Evolutionary conservation across 2,888 invertebrate species (phyloP).

Genomic region (Apoda limacodes): DNA sequence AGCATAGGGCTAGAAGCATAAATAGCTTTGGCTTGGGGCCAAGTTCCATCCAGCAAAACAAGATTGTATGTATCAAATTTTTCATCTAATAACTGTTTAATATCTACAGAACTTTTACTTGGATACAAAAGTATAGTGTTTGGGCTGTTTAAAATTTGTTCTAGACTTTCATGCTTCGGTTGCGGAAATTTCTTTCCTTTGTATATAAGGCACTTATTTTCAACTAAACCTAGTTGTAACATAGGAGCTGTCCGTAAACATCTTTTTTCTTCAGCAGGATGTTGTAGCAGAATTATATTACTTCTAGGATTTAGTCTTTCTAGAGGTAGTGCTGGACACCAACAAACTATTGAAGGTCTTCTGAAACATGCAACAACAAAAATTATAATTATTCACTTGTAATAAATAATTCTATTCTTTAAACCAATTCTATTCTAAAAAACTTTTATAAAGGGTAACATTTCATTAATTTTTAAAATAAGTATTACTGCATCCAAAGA

Average conservation of each 20-base stretch:
- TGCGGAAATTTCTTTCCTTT: constrained; percentile 89
- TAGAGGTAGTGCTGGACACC: constrained; percentile 86
- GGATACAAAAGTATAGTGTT: constrained; percentile 86
- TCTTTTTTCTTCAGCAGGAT: constrained; percentile 93
- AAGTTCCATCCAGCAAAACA: constrained; percentile 92
- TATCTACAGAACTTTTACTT: constrained; percentile 78
- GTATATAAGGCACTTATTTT: constrained; percentile 81
- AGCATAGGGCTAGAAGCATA: constrained; percentile 84
- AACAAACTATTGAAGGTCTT: constrained; percentile 88
- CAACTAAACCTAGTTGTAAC: constrained; percentile 79
- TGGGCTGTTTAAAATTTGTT: constrained; percentile 72
- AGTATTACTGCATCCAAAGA: too few relatives aligned
- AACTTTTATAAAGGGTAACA: too few relatives aligned
- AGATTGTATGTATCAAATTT: constrained; percentile 76
- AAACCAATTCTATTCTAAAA: too few relatives aligned
- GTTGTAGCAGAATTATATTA: constrained; percentile 85
- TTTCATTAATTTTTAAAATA: too few relatives aligned
- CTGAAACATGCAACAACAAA: constrained; percentile 55
- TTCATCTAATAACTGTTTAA: constrained; percentile 58
- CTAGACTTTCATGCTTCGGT: constrained; percentile 73
- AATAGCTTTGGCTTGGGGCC: constrained; percentile 95
- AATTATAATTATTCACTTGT: constrained; percentile 2
- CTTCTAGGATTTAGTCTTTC: constrained; percentile 76
- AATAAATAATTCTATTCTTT: not conserved
- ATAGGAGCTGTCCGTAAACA: constrained; percentile 91